phyloP scores from a whole-genome alignment of 2,888 invertebrate species.

The Lapara coniferarum region DNA sequence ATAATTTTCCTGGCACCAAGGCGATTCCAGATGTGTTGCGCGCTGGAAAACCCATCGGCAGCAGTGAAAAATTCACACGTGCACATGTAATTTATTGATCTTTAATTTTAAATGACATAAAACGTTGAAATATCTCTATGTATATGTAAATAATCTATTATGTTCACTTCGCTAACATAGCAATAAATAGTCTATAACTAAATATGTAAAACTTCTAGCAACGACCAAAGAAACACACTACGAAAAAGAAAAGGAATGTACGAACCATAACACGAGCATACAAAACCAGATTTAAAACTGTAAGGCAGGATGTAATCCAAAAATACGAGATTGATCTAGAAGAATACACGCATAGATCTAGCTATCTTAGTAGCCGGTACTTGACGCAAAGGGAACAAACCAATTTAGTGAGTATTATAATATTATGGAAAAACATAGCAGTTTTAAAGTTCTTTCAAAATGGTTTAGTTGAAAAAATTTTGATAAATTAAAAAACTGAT shows the following conservation, averaged over 20 bases:
- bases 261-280: background rate
- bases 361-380: slow-evolving; percentile 4
- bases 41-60: background rate
- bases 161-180: background rate
- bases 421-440: background rate
- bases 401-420: slow-evolving; percentile 10
- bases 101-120: background rate
- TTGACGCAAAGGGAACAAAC: background rate
- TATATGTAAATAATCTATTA: background rate
- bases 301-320: background rate
- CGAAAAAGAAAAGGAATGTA: background rate
- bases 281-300: slow-evolving; percentile 7
- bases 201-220: background rate
- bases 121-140: too few relatives aligned
- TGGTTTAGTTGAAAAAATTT: too few relatives aligned
- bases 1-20: background rate
- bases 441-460: too few relatives aligned
- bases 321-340: background rate
- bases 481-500: too few relatives aligned
- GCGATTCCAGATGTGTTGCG: background rate
- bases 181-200: background rate
- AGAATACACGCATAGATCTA: background rate
- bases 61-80: background rate
- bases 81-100: background rate
- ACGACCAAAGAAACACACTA: background rate